Evolutionary conservation across 2,797 vertebrate species (phyloP).

Genomic region (Oreortyx pictus): DNA sequence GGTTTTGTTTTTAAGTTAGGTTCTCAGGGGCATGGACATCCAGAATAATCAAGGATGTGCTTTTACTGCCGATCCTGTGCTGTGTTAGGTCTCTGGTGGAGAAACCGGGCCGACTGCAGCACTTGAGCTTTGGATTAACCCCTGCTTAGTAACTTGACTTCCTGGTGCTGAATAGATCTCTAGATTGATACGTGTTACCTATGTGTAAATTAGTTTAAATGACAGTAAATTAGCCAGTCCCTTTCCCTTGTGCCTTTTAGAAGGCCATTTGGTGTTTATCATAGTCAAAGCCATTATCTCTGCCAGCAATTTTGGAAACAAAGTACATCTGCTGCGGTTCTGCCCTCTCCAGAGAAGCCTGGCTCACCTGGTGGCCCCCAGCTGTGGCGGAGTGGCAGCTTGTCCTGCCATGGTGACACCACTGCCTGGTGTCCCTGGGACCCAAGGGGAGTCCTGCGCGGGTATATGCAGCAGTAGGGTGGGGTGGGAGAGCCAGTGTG

Average conservation of each 20-base stretch:
- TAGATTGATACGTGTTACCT: constrained; percentile 8
- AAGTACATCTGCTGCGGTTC: neutral
- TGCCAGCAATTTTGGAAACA: constrained; percentile 14
- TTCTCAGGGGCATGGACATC: constrained; percentile 13
- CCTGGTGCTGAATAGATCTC: neutral
- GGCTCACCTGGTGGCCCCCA: neutral
- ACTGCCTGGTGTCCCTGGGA: neutral
- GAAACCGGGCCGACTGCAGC: neutral
- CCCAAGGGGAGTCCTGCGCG: neutral
- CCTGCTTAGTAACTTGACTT: constrained; percentile 29
- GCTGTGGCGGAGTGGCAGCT: neutral
- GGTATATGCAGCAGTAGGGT: neutral
- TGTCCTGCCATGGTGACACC: neutral
- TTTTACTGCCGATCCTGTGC: neutral
- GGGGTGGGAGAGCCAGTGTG: neutral
- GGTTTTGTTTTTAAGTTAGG: constrained; percentile 50
- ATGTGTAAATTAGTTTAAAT: constrained; percentile 25
- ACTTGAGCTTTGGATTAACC: constrained; percentile 39
- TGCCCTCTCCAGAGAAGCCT: neutral
- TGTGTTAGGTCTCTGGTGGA: neutral
- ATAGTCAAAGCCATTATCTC: constrained; percentile 24
- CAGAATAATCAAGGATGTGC: constrained; percentile 26
- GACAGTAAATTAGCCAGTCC: constrained; percentile 31
- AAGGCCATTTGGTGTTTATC: constrained; percentile 21
- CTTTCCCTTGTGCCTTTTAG: constrained; percentile 7